Evolutionary conservation across 2,888 invertebrate genomes (phyloP).

Genomic region (Caenorhabditis parvicauda): DNA sequence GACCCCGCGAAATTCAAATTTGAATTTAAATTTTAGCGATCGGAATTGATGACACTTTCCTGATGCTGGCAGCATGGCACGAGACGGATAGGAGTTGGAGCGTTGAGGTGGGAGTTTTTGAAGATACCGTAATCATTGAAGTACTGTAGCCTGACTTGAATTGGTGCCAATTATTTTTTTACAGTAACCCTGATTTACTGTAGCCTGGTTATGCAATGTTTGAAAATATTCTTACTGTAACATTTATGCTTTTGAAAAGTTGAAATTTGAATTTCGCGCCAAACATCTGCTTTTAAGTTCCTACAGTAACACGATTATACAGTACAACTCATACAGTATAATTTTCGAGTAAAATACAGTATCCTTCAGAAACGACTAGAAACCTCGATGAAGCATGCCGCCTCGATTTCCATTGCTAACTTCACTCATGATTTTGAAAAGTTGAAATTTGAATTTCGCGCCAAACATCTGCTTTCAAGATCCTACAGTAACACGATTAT

Average conservation of each 20-base stretch:
- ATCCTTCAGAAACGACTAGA: slow-evolving; percentile 18
- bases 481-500: neutral
- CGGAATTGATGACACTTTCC: slow-evolving; percentile 91
- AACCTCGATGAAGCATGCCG: slow-evolving; percentile 75
- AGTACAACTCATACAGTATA: neutral
- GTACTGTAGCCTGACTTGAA: too few species aligned
- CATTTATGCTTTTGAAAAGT: neutral
- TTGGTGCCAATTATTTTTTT: too few species aligned
- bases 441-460: too few species aligned
- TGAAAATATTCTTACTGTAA: neutral
- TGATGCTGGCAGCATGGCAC: slow-evolving; percentile 90
- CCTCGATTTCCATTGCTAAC: slow-evolving; percentile 89
- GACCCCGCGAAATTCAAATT: neutral
- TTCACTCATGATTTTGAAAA: slow-evolving; percentile 83
- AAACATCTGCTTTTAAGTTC: neutral
- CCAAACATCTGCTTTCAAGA: neutral
- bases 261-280: neutral
- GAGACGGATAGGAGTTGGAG: slow-evolving; percentile 73
- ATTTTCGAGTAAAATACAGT: too few species aligned
- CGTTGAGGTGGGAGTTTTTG: slow-evolving; percentile 62
- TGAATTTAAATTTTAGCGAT: slow-evolving; percentile 72
- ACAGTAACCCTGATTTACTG: too few species aligned
- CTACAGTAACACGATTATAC: neutral
- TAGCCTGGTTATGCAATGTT: neutral
- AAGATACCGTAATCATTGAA: too few species aligned